Base-by-base conservation (phyloP, 1,140 invertebrate species). In the Musca domestica region DNA sequence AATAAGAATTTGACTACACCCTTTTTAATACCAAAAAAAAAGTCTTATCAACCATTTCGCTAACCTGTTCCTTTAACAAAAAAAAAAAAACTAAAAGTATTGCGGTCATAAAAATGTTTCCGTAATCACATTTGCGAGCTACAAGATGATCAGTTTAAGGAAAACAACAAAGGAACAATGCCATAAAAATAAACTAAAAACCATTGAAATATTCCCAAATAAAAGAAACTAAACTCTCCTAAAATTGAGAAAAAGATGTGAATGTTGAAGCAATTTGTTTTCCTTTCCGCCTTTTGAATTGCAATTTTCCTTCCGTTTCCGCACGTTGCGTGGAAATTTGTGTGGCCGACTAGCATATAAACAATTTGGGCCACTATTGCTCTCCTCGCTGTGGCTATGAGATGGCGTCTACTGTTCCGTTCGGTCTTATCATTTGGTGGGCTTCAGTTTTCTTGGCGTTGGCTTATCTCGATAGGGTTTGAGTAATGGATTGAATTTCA, bases 291-390 rank as follows among this genome's bases (percentile, higher is more conserved):
- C 20, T 61, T 17, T 61, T 61, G 56, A 61, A 61, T 61, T 61
- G 56, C 56, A 61, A 61, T 61, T 20, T 61, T 61, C 25, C 56
- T 61, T 61, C 56, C 56, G 56, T 61, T 61, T 61, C 56, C 56
- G 27, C 34, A 12, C 34, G 34, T 41, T 41, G 10, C 10, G 34
- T 5, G 2, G 10, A 5, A 41, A 41, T 41, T 41, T 41, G 34
- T 41, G 27, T 41, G 34, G 34, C 34, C 34, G 34, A 41, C 34
- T 41, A 41, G 34, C 34, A 41, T 41, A 41, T 41, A 41, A 41
- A 41, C 34, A 41, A 41, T 41, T 41, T 41, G 34, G 34, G 34
- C 34, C 10, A 41, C 10, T 41, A 41, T 41, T 10, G 34, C 34
- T n/a, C n/a, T n/a, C n/a, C 10, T 41, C 12, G 27, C 3, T 30